phyloP scores from a whole-genome alignment of 2,888 invertebrate genomes.

The Nebria brevicollis region DNA sequence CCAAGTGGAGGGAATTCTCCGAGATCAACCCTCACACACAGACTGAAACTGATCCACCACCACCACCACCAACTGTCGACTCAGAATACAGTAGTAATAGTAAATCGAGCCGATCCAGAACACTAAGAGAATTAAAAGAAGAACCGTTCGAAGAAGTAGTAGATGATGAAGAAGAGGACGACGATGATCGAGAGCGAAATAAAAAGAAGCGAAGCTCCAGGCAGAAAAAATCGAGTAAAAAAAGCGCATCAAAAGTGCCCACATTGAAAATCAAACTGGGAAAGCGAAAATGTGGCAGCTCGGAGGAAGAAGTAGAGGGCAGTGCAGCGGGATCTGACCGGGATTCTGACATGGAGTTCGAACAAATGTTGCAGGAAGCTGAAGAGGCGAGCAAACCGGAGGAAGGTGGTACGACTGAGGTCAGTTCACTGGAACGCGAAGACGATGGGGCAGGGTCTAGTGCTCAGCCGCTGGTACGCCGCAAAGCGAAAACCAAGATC shows the following conservation, averaged over 20 bases:
- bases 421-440: slow-evolving; percentile 49
- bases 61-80: slow-evolving; percentile 48
- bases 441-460: slow-evolving; percentile 54
- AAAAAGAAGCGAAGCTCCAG: slow-evolving; percentile 75
- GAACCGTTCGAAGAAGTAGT: slow-evolving; percentile 54
- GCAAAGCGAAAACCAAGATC: slow-evolving; percentile 92
- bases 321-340: slow-evolving; percentile 80
- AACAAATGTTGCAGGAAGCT: slow-evolving; percentile 94
- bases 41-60: slow-evolving; percentile 60
- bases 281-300: slow-evolving; percentile 91
- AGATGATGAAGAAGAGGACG: slow-evolving; percentile 81
- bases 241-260: slow-evolving; percentile 86
- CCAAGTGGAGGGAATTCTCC: slow-evolving; percentile 97
- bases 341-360: slow-evolving; percentile 98
- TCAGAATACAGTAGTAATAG: slow-evolving; percentile 66
- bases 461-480: slow-evolving; percentile 60
- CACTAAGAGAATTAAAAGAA: slow-evolving; percentile 63
- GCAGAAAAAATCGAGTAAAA: slow-evolving; percentile 72
- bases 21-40: slow-evolving; percentile 81
- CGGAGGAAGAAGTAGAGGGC: slow-evolving; percentile 85
- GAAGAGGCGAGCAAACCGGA: slow-evolving; percentile 70
- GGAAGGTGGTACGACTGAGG: slow-evolving; percentile 55
- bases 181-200: slow-evolving; percentile 76
- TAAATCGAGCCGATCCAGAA: slow-evolving; percentile 66
- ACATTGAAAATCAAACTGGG: slow-evolving; percentile 95